A percentile compares a stretch with the other conserved stretches of the same genome.
These are phyloP conservation scores for Sciurus niger DNA, from an alignment of 2,113 vertebrate species.

Conservation along the genomic window DNA sequence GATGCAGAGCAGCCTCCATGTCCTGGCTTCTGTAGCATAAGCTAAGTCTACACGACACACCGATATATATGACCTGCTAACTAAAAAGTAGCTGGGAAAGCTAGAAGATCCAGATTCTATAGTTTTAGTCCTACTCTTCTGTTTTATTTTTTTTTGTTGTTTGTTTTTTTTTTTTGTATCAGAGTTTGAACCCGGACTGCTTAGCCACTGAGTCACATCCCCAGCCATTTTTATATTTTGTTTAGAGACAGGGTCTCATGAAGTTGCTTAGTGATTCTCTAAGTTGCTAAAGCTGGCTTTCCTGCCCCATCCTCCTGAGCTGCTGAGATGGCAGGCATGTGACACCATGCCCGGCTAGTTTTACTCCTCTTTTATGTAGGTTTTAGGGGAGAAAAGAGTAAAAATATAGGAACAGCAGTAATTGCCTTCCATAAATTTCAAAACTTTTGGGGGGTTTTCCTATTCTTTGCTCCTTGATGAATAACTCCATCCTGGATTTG, in stretches of 20 bases:
- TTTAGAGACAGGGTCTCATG: no score
- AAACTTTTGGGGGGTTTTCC: not conserved
- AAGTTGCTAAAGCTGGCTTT: no score
- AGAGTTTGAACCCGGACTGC: no score
- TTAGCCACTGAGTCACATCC: no score
- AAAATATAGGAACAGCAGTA: not conserved
- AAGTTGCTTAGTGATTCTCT: no score
- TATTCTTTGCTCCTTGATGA: not conserved
- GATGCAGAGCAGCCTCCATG: no score
- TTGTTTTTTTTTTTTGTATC: no score
- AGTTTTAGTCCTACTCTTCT: not conserved
- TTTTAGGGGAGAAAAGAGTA: not conserved
- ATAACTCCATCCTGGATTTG: not conserved
- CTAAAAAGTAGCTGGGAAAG: not conserved
- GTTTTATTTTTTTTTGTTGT: no score
- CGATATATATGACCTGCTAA: not conserved
- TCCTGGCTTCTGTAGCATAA: not conserved
- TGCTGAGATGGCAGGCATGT: no score
- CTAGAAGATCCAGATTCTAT: not conserved
- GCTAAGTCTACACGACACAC: not conserved
- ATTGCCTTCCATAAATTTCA: not conserved
- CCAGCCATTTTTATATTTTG: no score
- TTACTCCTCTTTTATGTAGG: not conserved
- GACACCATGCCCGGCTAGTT: not conserved
- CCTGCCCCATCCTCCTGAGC: no score